Evolutionary conservation across 2,113 vertebrate genomes (phyloP).

Genomic region (Xerus inauris): DNA sequence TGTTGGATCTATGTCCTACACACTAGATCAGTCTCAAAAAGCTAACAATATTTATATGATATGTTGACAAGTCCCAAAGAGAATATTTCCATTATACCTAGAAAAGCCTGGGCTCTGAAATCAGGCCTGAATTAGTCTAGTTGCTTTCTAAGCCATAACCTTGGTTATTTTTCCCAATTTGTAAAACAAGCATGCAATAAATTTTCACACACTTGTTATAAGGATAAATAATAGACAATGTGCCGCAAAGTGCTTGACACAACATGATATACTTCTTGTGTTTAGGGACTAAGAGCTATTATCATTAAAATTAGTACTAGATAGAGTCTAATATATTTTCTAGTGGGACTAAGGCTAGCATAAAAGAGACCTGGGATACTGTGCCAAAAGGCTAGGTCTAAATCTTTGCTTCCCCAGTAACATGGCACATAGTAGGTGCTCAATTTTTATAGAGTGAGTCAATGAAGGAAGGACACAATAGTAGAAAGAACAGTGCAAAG

Average conservation of each 20-base stretch:
- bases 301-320: not conserved
- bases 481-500: no score
- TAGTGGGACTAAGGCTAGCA: no score
- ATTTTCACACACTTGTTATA: constrained; percentile 33
- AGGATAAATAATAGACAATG: not conserved
- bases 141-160: not conserved
- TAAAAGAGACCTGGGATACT: no score
- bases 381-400: no score
- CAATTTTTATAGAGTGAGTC: no score
- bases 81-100: not conserved
- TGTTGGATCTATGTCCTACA: not conserved
- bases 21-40: not conserved
- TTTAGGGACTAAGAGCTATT: not conserved
- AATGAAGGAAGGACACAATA: no score
- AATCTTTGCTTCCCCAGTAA: no score
- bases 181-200: not conserved
- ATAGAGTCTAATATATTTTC: no score
- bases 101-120: not conserved
- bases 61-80: not conserved
- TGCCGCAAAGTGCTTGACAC: not conserved
- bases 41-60: not conserved
- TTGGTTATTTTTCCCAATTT: not conserved
- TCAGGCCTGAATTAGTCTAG: not conserved
- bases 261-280: not conserved
- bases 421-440: no score